Evolutionary conservation across 2,113 vertebrate genomes (phyloP).

Genomic region (Corynorhinus townsendii): DNA sequence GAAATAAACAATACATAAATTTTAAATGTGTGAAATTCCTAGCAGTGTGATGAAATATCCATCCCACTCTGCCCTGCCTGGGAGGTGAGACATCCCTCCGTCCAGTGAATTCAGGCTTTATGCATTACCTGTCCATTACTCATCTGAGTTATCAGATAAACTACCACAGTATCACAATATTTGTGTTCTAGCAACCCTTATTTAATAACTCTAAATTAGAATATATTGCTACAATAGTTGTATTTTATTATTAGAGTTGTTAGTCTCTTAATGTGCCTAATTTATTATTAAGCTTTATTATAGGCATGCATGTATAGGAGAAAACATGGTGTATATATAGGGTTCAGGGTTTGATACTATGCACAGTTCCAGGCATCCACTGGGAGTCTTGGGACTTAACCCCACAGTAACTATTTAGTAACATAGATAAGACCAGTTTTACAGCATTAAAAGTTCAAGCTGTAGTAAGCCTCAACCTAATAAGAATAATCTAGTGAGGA

Average conservation of each 20-base stretch:
- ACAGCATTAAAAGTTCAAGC: neutral
- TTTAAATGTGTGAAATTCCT: neutral
- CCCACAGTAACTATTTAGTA: neutral
- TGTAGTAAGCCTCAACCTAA: neutral
- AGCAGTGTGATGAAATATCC: neutral
- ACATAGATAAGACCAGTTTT: neutral
- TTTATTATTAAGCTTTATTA: neutral
- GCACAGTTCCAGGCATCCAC: neutral
- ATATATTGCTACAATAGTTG: neutral
- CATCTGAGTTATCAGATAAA: neutral
- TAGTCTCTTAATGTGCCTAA: neutral
- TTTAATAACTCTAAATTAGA: neutral
- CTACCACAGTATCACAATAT: neutral
- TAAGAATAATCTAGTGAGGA: neutral
- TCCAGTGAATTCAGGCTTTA: too few species aligned
- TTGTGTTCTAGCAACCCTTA: neutral
- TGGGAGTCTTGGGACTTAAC: neutral
- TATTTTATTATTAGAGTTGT: neutral
- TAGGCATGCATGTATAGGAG: neutral
- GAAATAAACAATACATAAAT: neutral
- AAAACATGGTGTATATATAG: neutral
- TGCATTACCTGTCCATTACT: neutral
- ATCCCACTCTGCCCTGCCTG: neutral
- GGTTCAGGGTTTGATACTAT: neutral
- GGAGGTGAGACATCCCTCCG: neutral